Conservation (phyloP, 2,888 invertebrate genomes). For the Orthosia gothica region DNA sequence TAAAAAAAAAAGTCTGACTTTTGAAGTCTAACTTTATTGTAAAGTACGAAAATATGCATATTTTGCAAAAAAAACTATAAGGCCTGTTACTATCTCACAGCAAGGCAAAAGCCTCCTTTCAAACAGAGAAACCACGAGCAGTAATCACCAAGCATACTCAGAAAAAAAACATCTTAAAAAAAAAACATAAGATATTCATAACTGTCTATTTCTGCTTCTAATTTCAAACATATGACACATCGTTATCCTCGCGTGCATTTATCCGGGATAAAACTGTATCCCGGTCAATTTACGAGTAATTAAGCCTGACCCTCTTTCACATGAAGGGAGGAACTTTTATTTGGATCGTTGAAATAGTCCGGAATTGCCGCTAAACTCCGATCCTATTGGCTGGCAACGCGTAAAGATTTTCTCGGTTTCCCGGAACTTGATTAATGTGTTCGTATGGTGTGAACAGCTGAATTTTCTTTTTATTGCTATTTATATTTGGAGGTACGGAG, state of each 20-base stretch:
- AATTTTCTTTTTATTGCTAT: conserved; percentile 66
- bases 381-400: conserved; percentile 82
- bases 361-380: conserved; percentile 83
- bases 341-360: conserved; percentile 84
- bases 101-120: no score
- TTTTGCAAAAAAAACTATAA: neutral
- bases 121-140: no score
- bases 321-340: conserved; percentile 88
- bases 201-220: conserved; percentile 28
- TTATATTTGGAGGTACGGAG: conserved; percentile 52
- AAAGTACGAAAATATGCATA: neutral
- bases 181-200: conserved; percentile 7
- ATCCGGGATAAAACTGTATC: conserved; percentile 86
- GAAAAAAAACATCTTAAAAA: no score
- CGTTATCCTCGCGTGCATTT: conserved; percentile 83
- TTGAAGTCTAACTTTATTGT: neutral
- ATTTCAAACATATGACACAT: conserved; percentile 76
- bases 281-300: conserved; percentile 91
- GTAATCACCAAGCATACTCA: no score
- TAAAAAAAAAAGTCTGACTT: neutral
- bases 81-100: no score
- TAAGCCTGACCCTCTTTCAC: conserved; percentile 90
- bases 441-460: conserved; percentile 67
- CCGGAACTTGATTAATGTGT: conserved; percentile 81
- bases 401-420: conserved; percentile 80